Conservation (phyloP, 2,113 vertebrate genomes). For the Columbina picui region DNA sequence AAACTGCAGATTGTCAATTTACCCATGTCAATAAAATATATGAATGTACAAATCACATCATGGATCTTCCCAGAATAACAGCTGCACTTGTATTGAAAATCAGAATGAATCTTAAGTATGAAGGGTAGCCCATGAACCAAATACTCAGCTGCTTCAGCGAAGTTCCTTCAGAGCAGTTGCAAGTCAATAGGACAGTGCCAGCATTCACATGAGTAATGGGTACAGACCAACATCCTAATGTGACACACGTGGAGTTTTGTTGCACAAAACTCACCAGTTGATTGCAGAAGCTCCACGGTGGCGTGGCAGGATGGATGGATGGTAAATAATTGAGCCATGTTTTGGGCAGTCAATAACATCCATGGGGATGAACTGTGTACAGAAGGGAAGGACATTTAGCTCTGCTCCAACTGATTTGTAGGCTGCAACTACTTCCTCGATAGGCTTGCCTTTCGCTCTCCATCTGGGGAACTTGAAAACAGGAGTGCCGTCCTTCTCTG, state of each 20-base stretch:
- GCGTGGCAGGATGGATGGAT: slow-evolving; percentile 93
- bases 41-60: neutral
- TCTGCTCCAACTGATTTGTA: slow-evolving; percentile 92
- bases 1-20: neutral
- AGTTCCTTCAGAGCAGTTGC: neutral
- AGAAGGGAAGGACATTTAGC: slow-evolving; percentile 98
- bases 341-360: slow-evolving; percentile 89
- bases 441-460: slow-evolving; percentile 90
- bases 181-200: neutral
- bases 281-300: slow-evolving; percentile 97
- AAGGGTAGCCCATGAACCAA: neutral
- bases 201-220: neutral
- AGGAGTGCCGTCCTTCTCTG: slow-evolving; percentile 93
- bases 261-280: slow-evolving; percentile 86
- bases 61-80: neutral
- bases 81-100: neutral
- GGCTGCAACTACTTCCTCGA: slow-evolving; percentile 87
- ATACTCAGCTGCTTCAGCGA: slow-evolving; percentile 25
- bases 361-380: slow-evolving; percentile 98
- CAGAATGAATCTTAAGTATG: neutral
- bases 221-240: neutral
- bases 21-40: neutral
- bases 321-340: slow-evolving; percentile 96
- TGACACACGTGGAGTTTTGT: accelerated
- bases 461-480: slow-evolving; percentile 96